phyloP scores from a whole-genome alignment of 1,140 invertebrate species.

The Chelonus insularis region DNA sequence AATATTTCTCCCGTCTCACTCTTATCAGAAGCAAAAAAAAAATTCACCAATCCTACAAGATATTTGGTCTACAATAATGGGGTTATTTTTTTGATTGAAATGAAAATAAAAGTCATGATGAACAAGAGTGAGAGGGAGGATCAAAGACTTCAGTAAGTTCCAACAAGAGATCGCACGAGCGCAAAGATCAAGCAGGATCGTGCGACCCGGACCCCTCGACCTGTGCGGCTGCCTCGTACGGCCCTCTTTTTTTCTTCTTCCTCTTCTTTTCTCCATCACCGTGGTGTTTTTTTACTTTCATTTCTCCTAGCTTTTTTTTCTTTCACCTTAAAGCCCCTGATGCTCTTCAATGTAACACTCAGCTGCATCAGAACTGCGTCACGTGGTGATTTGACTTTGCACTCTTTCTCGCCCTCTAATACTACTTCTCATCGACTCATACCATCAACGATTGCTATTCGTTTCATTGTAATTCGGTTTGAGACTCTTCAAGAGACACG shows the following conservation, averaged over 20 bases:
- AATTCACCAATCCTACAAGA: not conserved
- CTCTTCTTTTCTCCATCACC: not conserved
- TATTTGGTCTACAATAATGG: not conserved
- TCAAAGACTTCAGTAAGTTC: slow-evolving; percentile 22
- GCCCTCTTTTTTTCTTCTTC: not conserved
- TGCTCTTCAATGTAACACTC: too few relatives aligned
- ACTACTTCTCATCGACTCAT: not conserved
- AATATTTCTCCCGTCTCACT: too few relatives aligned
- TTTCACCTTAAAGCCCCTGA: not conserved
- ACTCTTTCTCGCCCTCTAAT: too few relatives aligned
- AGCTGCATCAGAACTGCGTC: not conserved
- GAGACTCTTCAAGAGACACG: not conserved
- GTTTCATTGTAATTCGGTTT: slow-evolving; percentile 9
- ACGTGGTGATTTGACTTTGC: slow-evolving; percentile 6
- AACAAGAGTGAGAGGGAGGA: slow-evolving; percentile 21
- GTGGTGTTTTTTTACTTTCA: not conserved
- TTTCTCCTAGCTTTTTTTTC: not conserved
- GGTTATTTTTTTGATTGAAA: not conserved
- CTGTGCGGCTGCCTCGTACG: slow-evolving; percentile 33
- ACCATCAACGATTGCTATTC: too few relatives aligned
- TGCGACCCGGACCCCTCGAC: slow-evolving; percentile 59
- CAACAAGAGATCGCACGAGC: slow-evolving; percentile 53
- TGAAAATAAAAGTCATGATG: slow-evolving; percentile 7
- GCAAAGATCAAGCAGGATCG: slow-evolving; percentile 60
- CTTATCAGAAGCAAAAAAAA: too few relatives aligned